Percentiles rank a stretch among this genome's conserved stretches.
Evolutionary conservation across 2,797 vertebrate species (phyloP).

Genomic region (Pseudomugil gertrudae): DNA sequence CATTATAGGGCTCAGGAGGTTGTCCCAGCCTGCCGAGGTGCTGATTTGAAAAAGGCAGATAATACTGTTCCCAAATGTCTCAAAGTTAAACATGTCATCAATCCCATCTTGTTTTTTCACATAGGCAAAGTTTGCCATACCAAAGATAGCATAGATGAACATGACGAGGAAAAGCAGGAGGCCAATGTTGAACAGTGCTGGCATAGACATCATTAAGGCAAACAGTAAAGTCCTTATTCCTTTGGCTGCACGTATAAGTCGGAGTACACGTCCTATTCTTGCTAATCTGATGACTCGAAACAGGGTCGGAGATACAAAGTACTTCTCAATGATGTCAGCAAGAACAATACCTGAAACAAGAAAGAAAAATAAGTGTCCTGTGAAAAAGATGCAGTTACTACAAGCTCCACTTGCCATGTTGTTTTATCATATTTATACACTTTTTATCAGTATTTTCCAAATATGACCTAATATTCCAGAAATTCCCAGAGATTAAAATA

Average conservation of each 20-base stretch:
- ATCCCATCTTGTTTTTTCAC: slow-evolving; percentile 92
- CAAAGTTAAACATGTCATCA: slow-evolving; percentile 99
- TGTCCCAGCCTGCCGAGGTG: slow-evolving; percentile 96
- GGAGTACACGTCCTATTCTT: slow-evolving; percentile 94
- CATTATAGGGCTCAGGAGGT: slow-evolving; percentile 95
- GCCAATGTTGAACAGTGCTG: slow-evolving; percentile 96
- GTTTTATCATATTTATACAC: not conserved
- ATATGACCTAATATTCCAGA: not conserved
- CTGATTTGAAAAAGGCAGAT: slow-evolving; percentile 99
- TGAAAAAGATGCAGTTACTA: not conserved
- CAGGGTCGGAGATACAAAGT: slow-evolving; percentile 97
- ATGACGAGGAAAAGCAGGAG: slow-evolving; percentile 97
- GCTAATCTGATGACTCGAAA: slow-evolving; percentile 98
- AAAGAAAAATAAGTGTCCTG: slow-evolving; percentile 38
- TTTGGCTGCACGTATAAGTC: slow-evolving; percentile 97
- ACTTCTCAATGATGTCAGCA: slow-evolving; percentile 98
- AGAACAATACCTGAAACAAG: slow-evolving; percentile 90
- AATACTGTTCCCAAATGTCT: slow-evolving; percentile 98
- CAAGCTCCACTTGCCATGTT: not conserved
- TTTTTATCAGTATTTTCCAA: not conserved
- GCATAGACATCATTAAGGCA: slow-evolving; percentile 99
- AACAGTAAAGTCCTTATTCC: slow-evolving; percentile 97
- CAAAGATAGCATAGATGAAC: slow-evolving; percentile 99
- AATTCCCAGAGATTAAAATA: not conserved
- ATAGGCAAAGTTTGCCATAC: slow-evolving; percentile 98